A percentile compares a stretch with the other conserved stretches of the same genome.
Evolutionary conservation across 2,888 invertebrate genomes (phyloP).

Genomic region (Margaritifera margaritifera): DNA sequence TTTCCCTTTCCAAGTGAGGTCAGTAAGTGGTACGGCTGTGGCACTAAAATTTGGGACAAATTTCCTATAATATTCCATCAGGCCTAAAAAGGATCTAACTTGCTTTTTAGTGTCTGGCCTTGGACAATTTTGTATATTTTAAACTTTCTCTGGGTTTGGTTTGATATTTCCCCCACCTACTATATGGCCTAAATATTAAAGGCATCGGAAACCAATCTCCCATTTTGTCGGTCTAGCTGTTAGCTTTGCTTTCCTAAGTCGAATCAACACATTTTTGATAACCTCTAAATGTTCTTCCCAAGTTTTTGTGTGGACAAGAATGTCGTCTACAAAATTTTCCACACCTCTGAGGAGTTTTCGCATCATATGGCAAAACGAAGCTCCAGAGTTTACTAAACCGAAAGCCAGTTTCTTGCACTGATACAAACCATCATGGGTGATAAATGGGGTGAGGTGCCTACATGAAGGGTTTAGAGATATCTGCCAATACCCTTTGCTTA

Average conservation of each 20-base stretch:
- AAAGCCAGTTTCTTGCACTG: background rate
- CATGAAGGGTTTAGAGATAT: too few species aligned
- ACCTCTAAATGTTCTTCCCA: constrained; percentile 6
- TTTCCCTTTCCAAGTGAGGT: constrained; percentile 16
- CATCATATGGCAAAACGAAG: constrained; percentile 5
- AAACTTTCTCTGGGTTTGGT: constrained; percentile 5
- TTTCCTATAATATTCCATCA: constrained; percentile 14
- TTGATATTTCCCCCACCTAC: constrained; percentile 6
- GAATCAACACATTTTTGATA: background rate
- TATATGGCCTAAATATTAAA: constrained; percentile 10
- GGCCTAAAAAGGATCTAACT: constrained; percentile 18
- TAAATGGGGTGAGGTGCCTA: too few species aligned
- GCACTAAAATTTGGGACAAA: constrained; percentile 24
- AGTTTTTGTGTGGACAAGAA: background rate
- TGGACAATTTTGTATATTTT: background rate
- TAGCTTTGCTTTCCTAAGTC: constrained; percentile 4
- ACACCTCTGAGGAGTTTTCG: constrained; percentile 6
- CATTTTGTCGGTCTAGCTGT: constrained; percentile 18
- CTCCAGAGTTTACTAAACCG: background rate
- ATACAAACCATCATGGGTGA: too few species aligned
- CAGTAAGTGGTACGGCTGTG: constrained; percentile 18
- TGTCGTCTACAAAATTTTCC: constrained; percentile 15
- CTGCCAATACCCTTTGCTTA: too few species aligned
- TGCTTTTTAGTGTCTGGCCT: constrained; percentile 11
- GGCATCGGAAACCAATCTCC: background rate